Conservation (phyloP, 2,113 vertebrate species). For the Chitala chitala region DNA sequence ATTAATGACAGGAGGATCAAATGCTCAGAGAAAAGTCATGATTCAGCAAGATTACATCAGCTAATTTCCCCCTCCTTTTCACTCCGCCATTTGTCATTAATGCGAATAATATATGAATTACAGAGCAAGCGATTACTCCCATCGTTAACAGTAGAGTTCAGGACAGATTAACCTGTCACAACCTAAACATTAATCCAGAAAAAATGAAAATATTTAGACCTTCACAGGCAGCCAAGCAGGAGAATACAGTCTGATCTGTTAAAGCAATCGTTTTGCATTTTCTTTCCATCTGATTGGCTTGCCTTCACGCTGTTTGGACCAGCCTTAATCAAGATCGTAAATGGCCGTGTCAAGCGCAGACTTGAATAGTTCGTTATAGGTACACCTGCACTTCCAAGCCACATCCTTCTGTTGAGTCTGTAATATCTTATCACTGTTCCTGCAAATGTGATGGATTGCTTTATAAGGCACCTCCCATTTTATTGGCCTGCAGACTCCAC, state of each 20-base stretch:
- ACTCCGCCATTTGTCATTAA: not conserved
- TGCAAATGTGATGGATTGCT: not conserved
- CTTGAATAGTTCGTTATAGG: not conserved
- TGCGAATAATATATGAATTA: not conserved
- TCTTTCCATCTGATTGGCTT: not conserved
- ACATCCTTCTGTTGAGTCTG: not conserved
- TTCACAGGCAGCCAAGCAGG: not conserved
- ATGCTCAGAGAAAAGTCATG: not conserved
- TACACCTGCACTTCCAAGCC: not conserved
- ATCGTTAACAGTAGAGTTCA: not conserved
- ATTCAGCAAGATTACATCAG: not conserved
- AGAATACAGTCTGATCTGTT: not conserved
- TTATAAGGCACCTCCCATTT: too few species aligned
- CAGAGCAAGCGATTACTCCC: not conserved
- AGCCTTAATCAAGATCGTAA: not conserved
- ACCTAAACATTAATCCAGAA: conserved; percentile 14
- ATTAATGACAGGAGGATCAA: not conserved
- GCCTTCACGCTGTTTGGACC: not conserved
- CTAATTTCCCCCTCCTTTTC: not conserved
- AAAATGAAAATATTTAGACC: not conserved
- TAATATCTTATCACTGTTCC: too few species aligned
- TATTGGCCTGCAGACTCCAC: too few species aligned
- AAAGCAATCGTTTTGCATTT: conserved; percentile 15
- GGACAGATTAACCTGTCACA: conserved; percentile 17
- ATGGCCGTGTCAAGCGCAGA: not conserved